A percentile compares a stretch with the other conserved stretches of the same genome.
Conservation (phyloP, 2,888 invertebrate genomes). For the Ophion obscuratus region DNA sequence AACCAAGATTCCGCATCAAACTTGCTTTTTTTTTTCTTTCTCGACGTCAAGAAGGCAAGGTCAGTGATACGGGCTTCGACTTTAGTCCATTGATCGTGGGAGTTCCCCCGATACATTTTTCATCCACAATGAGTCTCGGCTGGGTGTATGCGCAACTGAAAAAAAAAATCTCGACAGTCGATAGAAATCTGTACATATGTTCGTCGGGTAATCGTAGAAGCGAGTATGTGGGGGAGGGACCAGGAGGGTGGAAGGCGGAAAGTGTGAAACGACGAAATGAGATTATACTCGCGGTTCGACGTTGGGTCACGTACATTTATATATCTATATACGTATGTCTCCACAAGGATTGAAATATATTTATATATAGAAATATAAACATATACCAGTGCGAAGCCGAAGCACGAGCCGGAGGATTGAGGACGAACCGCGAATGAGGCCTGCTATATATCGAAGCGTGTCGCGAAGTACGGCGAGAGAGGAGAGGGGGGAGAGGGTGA, state of each 20-base stretch:
- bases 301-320: constrained; percentile 15
- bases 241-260: constrained; percentile 49
- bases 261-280: constrained; percentile 66
- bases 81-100: constrained; percentile 15
- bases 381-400: constrained; percentile 33
- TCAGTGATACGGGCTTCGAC: constrained; percentile 46
- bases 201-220: constrained; percentile 17
- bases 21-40: background rate
- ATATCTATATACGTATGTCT: background rate
- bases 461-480: constrained; percentile 12
- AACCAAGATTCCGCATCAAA: constrained; percentile 2
- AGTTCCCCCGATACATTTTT: background rate
- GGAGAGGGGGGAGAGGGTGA: constrained; percentile 9
- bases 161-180: background rate
- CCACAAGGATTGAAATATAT: background rate
- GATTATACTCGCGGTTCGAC: constrained; percentile 34
- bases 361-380: constrained; percentile 11
- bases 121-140: constrained; percentile 5
- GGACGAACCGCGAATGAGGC: constrained; percentile 57
- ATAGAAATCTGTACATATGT: background rate
- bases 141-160: background rate
- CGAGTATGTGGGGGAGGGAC: background rate
- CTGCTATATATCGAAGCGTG: constrained; percentile 47
- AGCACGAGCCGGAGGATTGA: constrained; percentile 54
- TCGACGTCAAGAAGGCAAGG: constrained; percentile 28